phyloP scores from a whole-genome alignment of 2,888 invertebrate genomes.

The Timandra comae region DNA sequence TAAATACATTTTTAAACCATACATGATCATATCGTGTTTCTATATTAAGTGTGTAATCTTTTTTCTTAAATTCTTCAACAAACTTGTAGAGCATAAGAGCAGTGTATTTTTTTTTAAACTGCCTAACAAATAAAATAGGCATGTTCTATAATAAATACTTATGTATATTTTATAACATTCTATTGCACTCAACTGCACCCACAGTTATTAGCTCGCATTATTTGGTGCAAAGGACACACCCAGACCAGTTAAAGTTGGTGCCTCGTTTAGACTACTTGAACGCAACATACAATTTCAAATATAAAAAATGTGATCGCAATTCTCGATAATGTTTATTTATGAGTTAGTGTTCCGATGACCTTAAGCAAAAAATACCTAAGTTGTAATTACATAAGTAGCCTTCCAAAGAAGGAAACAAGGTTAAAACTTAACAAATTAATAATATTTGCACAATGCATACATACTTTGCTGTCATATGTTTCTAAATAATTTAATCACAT shows the following conservation, averaged over 20 bases:
- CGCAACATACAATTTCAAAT: slow-evolving; percentile 6
- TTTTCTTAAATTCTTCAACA: background rate
- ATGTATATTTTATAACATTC: slow-evolving; percentile 37
- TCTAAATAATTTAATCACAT: no score
- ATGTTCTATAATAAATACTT: slow-evolving; percentile 2
- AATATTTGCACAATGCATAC: slow-evolving; percentile 4
- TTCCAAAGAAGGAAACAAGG: slow-evolving; percentile 17
- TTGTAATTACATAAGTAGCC: slow-evolving; percentile 19
- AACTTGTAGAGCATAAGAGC: no score
- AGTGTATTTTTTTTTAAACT: background rate
- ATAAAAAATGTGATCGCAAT: slow-evolving; percentile 22
- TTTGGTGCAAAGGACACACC: slow-evolving; percentile 71
- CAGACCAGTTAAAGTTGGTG: slow-evolving; percentile 67
- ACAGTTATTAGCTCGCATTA: slow-evolving; percentile 64
- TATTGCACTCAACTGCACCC: slow-evolving; percentile 61
- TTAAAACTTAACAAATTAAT: slow-evolving; percentile 10
- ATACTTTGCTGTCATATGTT: background rate
- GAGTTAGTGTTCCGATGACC: slow-evolving; percentile 16
- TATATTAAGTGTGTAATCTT: no score
- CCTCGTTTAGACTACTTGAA: slow-evolving; percentile 44
- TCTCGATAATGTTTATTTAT: slow-evolving; percentile 13
- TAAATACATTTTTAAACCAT: no score
- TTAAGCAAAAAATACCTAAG: slow-evolving; percentile 18
- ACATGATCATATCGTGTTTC: no score
- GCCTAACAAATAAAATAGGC: background rate